Percentiles rank a stretch among this genome's conserved stretches.
Evolutionary conservation across 2,113 vertebrate species (phyloP).

Genomic region (Dipodomys stephensi): DNA sequence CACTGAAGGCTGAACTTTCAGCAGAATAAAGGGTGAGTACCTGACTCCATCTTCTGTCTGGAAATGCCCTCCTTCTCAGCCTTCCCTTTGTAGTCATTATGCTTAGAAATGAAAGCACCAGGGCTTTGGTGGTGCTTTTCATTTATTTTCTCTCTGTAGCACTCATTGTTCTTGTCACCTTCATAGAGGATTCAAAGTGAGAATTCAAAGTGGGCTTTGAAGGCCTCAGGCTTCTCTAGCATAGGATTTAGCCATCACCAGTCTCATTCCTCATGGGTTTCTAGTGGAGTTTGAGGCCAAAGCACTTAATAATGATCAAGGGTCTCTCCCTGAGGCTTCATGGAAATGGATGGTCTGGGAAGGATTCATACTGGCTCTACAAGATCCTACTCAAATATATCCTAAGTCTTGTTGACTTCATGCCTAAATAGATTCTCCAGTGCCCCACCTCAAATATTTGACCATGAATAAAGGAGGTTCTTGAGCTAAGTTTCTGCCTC

Average conservation of each 20-base stretch:
- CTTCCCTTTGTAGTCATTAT: neutral
- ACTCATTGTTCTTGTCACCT: neutral
- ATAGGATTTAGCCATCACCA: neutral
- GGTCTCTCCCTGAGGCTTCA: neutral
- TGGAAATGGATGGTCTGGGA: neutral
- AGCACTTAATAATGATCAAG: neutral
- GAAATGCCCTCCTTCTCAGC: neutral
- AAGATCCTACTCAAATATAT: neutral
- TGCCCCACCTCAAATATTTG: neutral
- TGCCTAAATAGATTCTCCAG: neutral
- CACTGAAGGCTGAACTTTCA: conserved; percentile 22
- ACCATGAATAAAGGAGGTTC: neutral
- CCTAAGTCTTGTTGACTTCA: neutral
- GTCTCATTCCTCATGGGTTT: neutral
- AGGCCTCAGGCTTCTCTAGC: neutral
- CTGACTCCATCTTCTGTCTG: conserved; percentile 27
- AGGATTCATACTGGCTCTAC: neutral
- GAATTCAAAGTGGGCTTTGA: neutral
- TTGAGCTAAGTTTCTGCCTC: conserved; percentile 41
- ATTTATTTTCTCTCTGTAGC: neutral
- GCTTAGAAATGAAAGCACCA: conserved; percentile 17
- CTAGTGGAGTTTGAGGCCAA: neutral
- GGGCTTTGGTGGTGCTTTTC: neutral
- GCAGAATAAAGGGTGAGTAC: neutral
- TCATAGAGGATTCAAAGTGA: neutral